phyloP scores from a whole-genome alignment of 2,888 invertebrate species.

The Apodemia duryi region DNA sequence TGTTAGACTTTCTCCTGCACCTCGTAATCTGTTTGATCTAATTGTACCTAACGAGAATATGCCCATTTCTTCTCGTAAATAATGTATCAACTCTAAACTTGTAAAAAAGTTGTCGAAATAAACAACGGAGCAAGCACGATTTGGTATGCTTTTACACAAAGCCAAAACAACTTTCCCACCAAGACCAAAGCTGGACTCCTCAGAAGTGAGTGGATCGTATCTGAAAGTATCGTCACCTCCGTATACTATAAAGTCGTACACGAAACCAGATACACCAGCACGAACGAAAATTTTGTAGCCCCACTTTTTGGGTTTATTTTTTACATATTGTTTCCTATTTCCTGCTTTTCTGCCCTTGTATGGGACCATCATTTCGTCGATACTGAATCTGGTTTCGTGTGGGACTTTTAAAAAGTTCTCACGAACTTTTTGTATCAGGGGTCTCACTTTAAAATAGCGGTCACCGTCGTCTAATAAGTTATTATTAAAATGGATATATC shows the following conservation, averaged over 20 bases:
- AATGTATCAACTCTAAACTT: constrained; percentile 18
- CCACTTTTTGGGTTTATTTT: constrained; percentile 35
- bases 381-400: constrained; percentile 27
- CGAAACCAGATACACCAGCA: constrained; percentile 12
- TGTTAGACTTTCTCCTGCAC: constrained; percentile 24
- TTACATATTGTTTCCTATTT: constrained; percentile 33
- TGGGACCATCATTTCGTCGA: constrained; percentile 35
- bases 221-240: constrained; percentile 33
- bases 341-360: constrained; percentile 37
- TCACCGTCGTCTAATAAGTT: constrained; percentile 28
- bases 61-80: constrained; percentile 19
- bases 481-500: constrained; percentile 17
- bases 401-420: constrained; percentile 25
- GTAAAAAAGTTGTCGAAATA: constrained; percentile 31
- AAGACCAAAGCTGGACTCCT: constrained; percentile 30
- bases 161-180: constrained; percentile 35
- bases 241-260: constrained; percentile 36
- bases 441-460: constrained; percentile 26
- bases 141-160: constrained; percentile 29
- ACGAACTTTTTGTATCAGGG: constrained; percentile 25
- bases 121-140: constrained; percentile 23
- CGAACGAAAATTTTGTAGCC: constrained; percentile 16
- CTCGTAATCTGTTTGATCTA: constrained; percentile 26
- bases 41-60: constrained; percentile 29
- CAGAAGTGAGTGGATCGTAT: constrained; percentile 14